Percentiles rank a stretch among this genome's conserved stretches.
Conservation (phyloP, 2,113 vertebrate species). For the Vulpes ferrilata region DNA sequence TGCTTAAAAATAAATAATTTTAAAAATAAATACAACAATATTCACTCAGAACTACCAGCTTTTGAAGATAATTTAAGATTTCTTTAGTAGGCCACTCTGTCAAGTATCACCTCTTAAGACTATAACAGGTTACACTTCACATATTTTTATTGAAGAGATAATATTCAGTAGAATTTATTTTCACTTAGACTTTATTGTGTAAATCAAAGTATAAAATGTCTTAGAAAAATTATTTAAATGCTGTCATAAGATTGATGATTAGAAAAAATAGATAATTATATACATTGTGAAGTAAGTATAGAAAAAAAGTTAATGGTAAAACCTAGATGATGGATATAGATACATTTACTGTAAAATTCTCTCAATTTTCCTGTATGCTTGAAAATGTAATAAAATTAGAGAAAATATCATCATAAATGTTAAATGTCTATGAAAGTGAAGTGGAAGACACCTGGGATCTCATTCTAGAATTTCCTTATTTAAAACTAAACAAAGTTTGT, state of each 20-base stretch:
- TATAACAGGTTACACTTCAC: not conserved
- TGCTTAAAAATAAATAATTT: not conserved
- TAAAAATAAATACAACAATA: not conserved
- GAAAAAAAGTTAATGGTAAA: constrained; percentile 18
- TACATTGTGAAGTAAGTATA: not conserved
- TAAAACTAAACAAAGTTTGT: constrained; percentile 43
- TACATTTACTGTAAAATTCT: not conserved
- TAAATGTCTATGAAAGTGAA: constrained; percentile 46
- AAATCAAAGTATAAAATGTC: constrained; percentile 33
- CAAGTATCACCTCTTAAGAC: constrained; percentile 32
- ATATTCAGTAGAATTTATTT: constrained; percentile 61
- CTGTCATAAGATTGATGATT: not conserved
- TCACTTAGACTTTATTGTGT: constrained; percentile 11
- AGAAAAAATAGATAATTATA: not conserved
- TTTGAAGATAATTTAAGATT: constrained; percentile 54
- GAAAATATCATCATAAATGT: constrained; percentile 18
- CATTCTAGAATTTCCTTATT: constrained; percentile 52
- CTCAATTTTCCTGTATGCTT: constrained; percentile 8
- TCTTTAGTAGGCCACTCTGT: not conserved
- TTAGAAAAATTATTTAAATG: constrained; percentile 38
- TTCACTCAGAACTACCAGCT: constrained; percentile 22
- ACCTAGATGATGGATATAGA: not conserved
- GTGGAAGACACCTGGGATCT: constrained; percentile 21
- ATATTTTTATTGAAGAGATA: constrained; percentile 54
- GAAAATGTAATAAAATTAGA: constrained; percentile 1